Conservation (phyloP, 2,888 invertebrate species). For the Tipula helvola region DNA sequence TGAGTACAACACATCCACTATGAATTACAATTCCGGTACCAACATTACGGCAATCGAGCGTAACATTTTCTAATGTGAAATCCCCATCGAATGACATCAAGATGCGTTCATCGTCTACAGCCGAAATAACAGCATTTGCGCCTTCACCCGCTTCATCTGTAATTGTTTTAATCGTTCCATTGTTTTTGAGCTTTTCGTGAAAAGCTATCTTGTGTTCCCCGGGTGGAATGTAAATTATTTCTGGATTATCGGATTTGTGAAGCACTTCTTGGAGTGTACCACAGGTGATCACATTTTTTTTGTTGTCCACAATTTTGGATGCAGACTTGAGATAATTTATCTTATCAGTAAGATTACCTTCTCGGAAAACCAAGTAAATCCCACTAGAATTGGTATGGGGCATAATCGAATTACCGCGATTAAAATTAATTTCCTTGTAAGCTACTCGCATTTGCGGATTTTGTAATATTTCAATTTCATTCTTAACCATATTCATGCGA, state of each 20-base stretch:
- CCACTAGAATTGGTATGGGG: slow-evolving; percentile 18
- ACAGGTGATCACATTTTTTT: slow-evolving; percentile 35
- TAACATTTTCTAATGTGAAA: slow-evolving; percentile 40
- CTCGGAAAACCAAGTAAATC: slow-evolving; percentile 38
- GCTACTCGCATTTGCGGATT: slow-evolving; percentile 44
- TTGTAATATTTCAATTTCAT: slow-evolving; percentile 45
- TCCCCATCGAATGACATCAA: slow-evolving; percentile 42
- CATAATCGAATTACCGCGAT: slow-evolving; percentile 9
- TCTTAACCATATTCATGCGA: slow-evolving; percentile 42
- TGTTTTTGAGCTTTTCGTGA: slow-evolving; percentile 40
- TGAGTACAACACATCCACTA: slow-evolving; percentile 37
- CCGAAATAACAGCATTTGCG: slow-evolving; percentile 29
- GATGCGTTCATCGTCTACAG: slow-evolving; percentile 38
- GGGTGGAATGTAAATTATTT: slow-evolving; percentile 39
- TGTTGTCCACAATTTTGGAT: slow-evolving; percentile 29
- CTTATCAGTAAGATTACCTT: slow-evolving; percentile 36
- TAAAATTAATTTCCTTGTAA: slow-evolving; percentile 28
- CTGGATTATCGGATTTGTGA: slow-evolving; percentile 30
- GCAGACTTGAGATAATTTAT: slow-evolving; percentile 35
- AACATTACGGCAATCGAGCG: slow-evolving; percentile 39
- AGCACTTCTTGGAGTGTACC: slow-evolving; percentile 29
- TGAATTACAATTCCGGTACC: slow-evolving; percentile 40
- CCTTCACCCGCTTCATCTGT: background rate
- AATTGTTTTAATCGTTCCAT: slow-evolving; percentile 25
- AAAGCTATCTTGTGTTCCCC: slow-evolving; percentile 39